Base-by-base conservation (phyloP, 1,140 invertebrate species). In the Nixonia krombeini region DNA sequence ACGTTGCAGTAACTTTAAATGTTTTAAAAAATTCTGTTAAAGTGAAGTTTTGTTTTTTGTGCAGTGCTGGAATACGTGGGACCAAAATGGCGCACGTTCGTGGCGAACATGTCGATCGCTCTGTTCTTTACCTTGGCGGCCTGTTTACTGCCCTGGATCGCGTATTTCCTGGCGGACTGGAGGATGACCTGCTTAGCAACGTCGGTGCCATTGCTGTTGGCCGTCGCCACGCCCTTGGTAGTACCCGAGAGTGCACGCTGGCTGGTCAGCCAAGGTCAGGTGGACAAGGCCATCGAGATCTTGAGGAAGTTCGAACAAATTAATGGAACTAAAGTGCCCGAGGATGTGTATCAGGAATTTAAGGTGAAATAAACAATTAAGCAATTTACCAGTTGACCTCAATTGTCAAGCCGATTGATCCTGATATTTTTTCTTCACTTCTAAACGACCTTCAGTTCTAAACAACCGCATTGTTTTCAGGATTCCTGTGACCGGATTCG, bases 61-160 rank as follows among this genome's bases (percentile, higher is more conserved):
- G 9, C 80, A 94, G 93, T 94, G 25, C 78, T 96, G 52, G 94
- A 96, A 79, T 96, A 95, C 79, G 92, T 94, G 3, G 93, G 93
- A 13, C 93, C 93, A 44, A 92, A 92, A 85, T 94, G 93, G 90
- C 85, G 93, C 1, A 96, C 93, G 0, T 93, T 95, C 73, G 93
- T 95, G 0, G 93, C 93, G 8, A 95, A 95, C 79, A 93, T 95
- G 91, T 94, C 93, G 0, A 95, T 96, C 50, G 94, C 93, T 0
- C 86, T 95, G 8, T 96, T 95, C 86, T 95, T 95, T 83, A 95
- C 93, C 0, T 82, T 92, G 6, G 93, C 92, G 0, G 88, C 93
- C 0, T 90, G 91, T 9, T 63, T 92, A 8, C 73, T 96, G 33
- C 94, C 94, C 0, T 94, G 93, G 93, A 91, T 95, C 23, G 93